A percentile compares a stretch with the other conserved stretches of the same genome.
Evolutionary conservation across 2,797 vertebrate species (phyloP).

Genomic region (Gadopsis bispinosus): DNA sequence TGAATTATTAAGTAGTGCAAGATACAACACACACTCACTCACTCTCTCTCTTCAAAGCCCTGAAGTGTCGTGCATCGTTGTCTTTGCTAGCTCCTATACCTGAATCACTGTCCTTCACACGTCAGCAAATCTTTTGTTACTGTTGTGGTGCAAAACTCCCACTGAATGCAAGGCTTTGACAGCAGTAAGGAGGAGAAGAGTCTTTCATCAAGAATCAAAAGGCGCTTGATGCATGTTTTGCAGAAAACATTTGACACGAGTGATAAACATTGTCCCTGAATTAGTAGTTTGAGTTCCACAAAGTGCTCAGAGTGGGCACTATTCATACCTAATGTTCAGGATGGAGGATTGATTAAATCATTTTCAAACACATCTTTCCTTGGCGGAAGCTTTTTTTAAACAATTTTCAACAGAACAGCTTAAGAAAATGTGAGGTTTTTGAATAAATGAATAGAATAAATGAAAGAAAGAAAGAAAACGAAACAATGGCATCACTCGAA

Average conservation of each 20-base stretch:
- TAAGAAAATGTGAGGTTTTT: background rate
- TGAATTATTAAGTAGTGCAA: constrained; percentile 71
- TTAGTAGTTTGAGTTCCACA: background rate
- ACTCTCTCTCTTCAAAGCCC: background rate
- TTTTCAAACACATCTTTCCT: background rate
- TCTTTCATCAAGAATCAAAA: background rate
- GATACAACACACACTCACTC: constrained; percentile 15
- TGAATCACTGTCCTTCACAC: constrained; percentile 22
- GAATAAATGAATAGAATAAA: too few relatives aligned
- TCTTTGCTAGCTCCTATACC: background rate
- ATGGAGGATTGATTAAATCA: background rate
- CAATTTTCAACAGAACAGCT: background rate
- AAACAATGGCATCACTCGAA: background rate
- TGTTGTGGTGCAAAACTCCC: background rate
- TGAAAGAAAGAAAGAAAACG: background rate
- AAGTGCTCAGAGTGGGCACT: constrained; percentile 1
- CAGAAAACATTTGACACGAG: background rate
- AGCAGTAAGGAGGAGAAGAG: background rate
- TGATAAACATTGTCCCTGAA: constrained; percentile 13
- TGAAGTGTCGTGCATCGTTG: constrained; percentile 16
- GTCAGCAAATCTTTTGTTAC: background rate
- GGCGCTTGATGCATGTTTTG: background rate
- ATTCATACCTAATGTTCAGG: background rate
- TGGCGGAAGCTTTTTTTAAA: background rate
- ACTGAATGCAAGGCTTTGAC: background rate